Base-by-base conservation (phyloP, 1,140 invertebrate species). In the Ceratitis capitata region DNA sequence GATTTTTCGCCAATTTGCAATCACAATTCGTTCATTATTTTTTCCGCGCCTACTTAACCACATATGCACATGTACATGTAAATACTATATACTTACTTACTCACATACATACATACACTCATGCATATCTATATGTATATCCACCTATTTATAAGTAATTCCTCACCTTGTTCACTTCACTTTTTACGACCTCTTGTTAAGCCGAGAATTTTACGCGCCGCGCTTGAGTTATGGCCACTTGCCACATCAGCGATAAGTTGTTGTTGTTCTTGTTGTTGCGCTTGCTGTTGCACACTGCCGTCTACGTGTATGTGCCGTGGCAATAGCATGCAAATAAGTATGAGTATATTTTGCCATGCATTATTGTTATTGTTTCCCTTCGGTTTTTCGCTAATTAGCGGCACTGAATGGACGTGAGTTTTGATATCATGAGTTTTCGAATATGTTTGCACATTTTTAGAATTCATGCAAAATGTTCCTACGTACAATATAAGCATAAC, bases 191-290 rank as follows among this genome's bases (percentile, higher is more conserved):
- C 16, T 32, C 39, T 35, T 39, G 32, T 69, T 69, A 6, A 35
- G 32, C 12, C n/a, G 35, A 32, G 39, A 78, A 78, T 78, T 78
- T 78, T 78, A n/a, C n/a, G n/a, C 69, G 23, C n/a, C 16, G n/a
- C 39, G 69, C 39, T 12, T 78, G 42, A 78, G 42, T 78, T 78
- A 78, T 78, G 42, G 69, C 69, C 39, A 23, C 69, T 45, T 45
- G 69, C 39, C n/a, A 47, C 39, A 78, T 78, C 69, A 45, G 69
- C 69, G 69, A 78, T 78, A 78, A 78, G 42, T n/a, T n/a, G n/a
- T n/a, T n/a, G n/a, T n/a, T n/a, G n/a, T n/a, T n/a, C n/a, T n/a
- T n/a, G n/a, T n/a, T n/a, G n/a, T n/a, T n/a, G n/a, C n/a, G n/a
- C n/a, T n/a, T n/a, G n/a, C n/a, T 26, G 39, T 1, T 45, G n/a